These are phyloP conservation scores for Pantherophis alleghaniensis DNA, from an alignment of 2,797 vertebrate species.

Conservation along the genomic window DNA sequence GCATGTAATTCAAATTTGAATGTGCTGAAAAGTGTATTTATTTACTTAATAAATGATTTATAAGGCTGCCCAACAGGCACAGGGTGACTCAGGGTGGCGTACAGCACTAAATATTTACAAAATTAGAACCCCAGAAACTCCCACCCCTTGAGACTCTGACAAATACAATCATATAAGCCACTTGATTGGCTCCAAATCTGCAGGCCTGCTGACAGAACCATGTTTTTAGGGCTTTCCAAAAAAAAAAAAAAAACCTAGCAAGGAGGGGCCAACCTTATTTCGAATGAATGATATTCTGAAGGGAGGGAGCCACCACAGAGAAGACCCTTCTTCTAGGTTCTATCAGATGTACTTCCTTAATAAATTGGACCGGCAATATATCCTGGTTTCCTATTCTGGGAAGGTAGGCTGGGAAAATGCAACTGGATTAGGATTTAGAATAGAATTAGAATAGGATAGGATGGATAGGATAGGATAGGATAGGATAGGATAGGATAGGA, in stretches of 20 bases:
- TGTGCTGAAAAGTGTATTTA: not conserved
- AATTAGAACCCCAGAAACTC: not conserved
- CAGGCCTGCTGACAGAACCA: not conserved
- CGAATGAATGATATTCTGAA: not conserved
- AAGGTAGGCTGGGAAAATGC: not conserved
- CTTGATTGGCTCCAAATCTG: not conserved
- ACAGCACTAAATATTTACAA: not conserved
- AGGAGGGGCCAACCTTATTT: not conserved
- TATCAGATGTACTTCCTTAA: not conserved
- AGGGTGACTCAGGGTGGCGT: not conserved
- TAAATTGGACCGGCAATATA: not conserved
- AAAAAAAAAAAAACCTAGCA: not conserved
- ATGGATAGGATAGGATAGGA: too few relatives aligned
- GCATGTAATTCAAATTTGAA: not conserved
- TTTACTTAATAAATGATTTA: not conserved
- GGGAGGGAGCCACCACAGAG: not conserved
- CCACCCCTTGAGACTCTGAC: not conserved
- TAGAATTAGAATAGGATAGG: too few relatives aligned
- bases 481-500: too few relatives aligned
- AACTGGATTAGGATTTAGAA: not conserved
- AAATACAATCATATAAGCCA: not conserved
- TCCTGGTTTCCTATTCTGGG: not conserved
- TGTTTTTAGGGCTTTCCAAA: not conserved
- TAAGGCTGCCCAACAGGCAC: fast-evolving
- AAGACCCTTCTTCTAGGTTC: not conserved